Conservation (phyloP, 92 coral and sea anemone species). For the Phenganax subtilis region DNA sequence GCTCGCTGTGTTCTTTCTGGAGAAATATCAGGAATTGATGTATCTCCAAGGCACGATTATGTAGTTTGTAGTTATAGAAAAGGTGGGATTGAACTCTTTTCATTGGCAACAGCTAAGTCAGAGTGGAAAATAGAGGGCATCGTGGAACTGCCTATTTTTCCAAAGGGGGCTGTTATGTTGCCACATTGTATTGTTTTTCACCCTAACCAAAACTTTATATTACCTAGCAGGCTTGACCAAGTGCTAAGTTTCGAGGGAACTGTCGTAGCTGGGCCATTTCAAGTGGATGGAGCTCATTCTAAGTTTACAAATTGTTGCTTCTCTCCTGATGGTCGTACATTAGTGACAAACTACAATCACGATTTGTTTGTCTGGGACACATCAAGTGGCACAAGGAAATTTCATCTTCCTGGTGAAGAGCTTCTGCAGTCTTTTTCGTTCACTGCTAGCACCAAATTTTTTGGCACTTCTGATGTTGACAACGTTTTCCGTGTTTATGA, state of each 20-base stretch:
- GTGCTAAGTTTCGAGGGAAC: slow-evolving; percentile 6
- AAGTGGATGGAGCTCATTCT: neutral
- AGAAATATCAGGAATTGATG: slow-evolving; percentile 14
- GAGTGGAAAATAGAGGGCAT: slow-evolving; percentile 41
- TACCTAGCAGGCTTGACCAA: slow-evolving; percentile 24
- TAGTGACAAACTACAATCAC: slow-evolving; percentile 9
- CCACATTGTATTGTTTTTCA: slow-evolving; percentile 29
- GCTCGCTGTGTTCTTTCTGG: slow-evolving; percentile 14
- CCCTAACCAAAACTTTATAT: slow-evolving; percentile 4
- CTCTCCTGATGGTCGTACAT: slow-evolving; percentile 8
- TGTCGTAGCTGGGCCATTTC: neutral
- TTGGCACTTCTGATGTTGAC: neutral
- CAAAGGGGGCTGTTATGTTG: neutral
- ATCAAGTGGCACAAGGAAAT: neutral
- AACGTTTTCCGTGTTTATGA: neutral
- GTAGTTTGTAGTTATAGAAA: slow-evolving; percentile 28
- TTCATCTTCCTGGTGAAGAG: neutral
- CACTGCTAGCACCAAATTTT: neutral
- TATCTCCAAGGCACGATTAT: slow-evolving; percentile 16
- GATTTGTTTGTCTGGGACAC: neutral
- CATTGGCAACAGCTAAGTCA: slow-evolving; percentile 49
- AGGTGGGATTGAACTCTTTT: slow-evolving; percentile 50
- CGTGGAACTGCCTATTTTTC: slow-evolving; percentile 24
- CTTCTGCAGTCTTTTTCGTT: neutral
- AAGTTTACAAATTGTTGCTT: slow-evolving; percentile 20